Base-by-base conservation (phyloP, 2,113 vertebrate genomes). In the Pangasianodon gigas region DNA sequence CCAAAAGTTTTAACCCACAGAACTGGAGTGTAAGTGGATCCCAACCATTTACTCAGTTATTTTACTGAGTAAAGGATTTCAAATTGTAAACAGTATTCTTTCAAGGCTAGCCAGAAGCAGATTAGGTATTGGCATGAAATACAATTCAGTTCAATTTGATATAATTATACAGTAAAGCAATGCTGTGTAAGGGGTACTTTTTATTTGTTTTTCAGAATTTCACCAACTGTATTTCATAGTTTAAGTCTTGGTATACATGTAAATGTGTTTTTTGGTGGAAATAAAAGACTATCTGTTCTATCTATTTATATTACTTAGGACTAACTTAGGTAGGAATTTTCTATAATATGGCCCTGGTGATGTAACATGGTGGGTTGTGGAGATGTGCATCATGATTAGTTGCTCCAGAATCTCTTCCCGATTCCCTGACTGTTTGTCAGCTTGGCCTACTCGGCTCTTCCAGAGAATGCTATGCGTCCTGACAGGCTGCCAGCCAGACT, bases 401-500 rank as follows among this genome's bases (percentile, higher is more conserved):
- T 3, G 62, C 75, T 65, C 21, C 32, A 89, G 48, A 60, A 84
- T 91, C 87, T 41, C 84, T 89, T 87, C 88, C 90, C 79, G 88
- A 46, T 90, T 88, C 80, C 84, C 89, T 89, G 77, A 86, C 77
- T 79, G 85, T 93, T 92, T 91, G 91, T 93, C 94, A 92, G 91
- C 89, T 90, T 18, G 41, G 90, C 44, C 88, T n/a, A 0, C 18
- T 87, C 69, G 90, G 89, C 54, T 80, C 8, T 79, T 69, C 4
- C 6, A 5, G 29, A 48, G 80, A 13, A 21, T 32, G 79, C 37
- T 51, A 92, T 93, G 67, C 71, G 13, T 32, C 29, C 87, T 92
- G 94, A 94, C 93, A 87, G 86, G 91, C 93, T 93, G 93, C 92
- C 92, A 91, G 10, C 41, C 80, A 93, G 85, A 86, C 71, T 94